Percentiles rank a stretch among this genome's conserved stretches.
Evolutionary conservation across 2,797 vertebrate species (phyloP).

Genomic region (Enteromius unitaeniatus): DNA sequence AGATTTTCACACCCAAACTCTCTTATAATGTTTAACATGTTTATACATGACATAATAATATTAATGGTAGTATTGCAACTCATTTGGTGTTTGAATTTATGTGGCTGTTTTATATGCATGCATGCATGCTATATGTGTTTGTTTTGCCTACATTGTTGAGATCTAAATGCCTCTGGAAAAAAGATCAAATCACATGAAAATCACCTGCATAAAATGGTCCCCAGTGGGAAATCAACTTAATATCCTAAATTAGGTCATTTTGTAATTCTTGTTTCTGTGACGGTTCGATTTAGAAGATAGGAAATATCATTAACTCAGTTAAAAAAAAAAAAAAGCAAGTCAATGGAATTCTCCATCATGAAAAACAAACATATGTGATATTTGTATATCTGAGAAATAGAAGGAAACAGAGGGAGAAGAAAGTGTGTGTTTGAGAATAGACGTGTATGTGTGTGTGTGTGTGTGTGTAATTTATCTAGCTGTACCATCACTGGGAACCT

Average conservation of each 20-base stretch:
- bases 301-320: neutral
- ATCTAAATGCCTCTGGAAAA: neutral
- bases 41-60: neutral
- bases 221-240: neutral
- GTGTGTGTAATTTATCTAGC: constrained; percentile 10
- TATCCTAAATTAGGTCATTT: neutral
- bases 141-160: neutral
- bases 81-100: neutral
- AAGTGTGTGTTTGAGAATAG: neutral
- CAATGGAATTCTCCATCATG: neutral
- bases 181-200: neutral
- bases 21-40: neutral
- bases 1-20: constrained; percentile 23
- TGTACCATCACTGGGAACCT: constrained; percentile 15
- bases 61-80: neutral
- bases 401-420: neutral
- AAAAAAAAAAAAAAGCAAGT: neutral
- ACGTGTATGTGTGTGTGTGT: constrained; percentile 3
- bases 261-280: neutral
- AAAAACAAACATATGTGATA: neutral
- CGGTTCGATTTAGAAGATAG: neutral
- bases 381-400: neutral
- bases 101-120: neutral
- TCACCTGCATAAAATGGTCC: neutral
- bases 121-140: neutral